A percentile compares a stretch with the other conserved stretches of the same genome.
phyloP scores from a whole-genome alignment of 2,888 invertebrate species.

The Microplitis deprimator region DNA sequence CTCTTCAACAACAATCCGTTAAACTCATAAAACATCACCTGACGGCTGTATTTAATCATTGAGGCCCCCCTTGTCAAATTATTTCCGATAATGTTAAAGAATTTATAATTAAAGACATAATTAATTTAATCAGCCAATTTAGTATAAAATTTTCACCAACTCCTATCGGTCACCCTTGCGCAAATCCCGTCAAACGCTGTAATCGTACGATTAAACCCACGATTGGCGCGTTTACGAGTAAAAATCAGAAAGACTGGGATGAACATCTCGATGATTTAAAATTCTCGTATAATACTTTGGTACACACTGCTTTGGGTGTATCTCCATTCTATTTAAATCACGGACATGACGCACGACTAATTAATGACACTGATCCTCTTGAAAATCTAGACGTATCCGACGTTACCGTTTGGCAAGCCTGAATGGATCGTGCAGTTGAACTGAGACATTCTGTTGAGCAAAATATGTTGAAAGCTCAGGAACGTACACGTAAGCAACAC shows the following conservation, averaged over 20 bases:
- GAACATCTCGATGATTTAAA: slow-evolving; percentile 36
- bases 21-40: slow-evolving; percentile 8
- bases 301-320: slow-evolving; percentile 34
- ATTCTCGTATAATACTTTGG: slow-evolving; percentile 37
- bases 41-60: slow-evolving; percentile 6
- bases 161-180: slow-evolving; percentile 35
- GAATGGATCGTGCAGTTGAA: background rate
- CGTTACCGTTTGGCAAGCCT: background rate
- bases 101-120: slow-evolving; percentile 32
- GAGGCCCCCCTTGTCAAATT: slow-evolving; percentile 24
- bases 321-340: slow-evolving; percentile 41
- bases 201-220: slow-evolving; percentile 44
- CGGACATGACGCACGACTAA: slow-evolving; percentile 22
- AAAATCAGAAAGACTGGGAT: slow-evolving; percentile 40
- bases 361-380: background rate
- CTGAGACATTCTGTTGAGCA: background rate
- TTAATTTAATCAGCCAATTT: slow-evolving; percentile 12
- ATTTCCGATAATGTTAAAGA: slow-evolving; percentile 32
- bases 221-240: slow-evolving; percentile 35
- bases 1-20: slow-evolving; percentile 2
- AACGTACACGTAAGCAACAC: no score
- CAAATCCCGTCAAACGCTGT: slow-evolving; percentile 40
- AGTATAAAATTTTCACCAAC: slow-evolving; percentile 30
- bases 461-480: background rate
- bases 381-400: background rate